phyloP scores from a whole-genome alignment of 2,888 invertebrate genomes.

The Eudasyphora cyanicolor region DNA sequence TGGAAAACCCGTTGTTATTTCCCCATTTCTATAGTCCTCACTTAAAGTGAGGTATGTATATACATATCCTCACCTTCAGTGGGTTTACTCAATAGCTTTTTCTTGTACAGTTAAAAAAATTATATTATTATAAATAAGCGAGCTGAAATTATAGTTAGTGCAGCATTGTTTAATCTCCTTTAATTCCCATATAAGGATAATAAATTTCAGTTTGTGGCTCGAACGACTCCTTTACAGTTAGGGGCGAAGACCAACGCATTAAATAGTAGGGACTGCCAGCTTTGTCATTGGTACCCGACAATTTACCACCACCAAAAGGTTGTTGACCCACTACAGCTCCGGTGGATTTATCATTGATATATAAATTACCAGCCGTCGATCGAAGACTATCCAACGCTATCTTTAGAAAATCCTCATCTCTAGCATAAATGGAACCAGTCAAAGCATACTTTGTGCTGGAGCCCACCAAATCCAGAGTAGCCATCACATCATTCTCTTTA shows the following conservation, averaged over 20 bases:
- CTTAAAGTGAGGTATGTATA: too few species aligned
- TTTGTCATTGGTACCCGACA: conserved; percentile 96
- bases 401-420: conserved; percentile 90
- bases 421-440: conserved; percentile 96
- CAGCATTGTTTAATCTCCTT: too few species aligned
- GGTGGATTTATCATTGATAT: conserved; percentile 98
- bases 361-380: conserved; percentile 97
- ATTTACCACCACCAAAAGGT: conserved; percentile 97
- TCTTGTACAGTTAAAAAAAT: too few species aligned
- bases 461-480: conserved; percentile 87
- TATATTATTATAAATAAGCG: too few species aligned
- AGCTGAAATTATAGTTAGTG: too few species aligned
- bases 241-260: conserved; percentile 94
- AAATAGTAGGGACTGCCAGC: conserved; percentile 98
- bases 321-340: conserved; percentile 99
- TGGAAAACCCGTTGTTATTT: too few species aligned
- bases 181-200: conserved; percentile 98
- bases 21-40: too few species aligned
- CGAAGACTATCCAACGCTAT: conserved; percentile 91
- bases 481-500: conserved; percentile 86
- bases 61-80: too few species aligned
- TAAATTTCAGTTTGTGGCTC: conserved; percentile 89
- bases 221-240: conserved; percentile 96
- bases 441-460: conserved; percentile 93
- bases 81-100: too few species aligned